Evolutionary conservation across 2,888 invertebrate genomes (phyloP).

Genomic region (Lucinisca nassula): DNA sequence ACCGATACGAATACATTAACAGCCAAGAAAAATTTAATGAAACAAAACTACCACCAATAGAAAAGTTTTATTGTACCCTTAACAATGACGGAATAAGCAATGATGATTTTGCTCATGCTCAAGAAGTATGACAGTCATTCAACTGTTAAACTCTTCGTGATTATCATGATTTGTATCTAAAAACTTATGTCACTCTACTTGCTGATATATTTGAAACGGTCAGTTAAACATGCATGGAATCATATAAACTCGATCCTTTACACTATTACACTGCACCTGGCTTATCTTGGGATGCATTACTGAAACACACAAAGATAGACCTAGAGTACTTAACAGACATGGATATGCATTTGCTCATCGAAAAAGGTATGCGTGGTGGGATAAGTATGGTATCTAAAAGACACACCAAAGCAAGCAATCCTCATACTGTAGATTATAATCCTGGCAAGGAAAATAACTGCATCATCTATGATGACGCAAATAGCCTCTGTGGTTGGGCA

Average conservation of each 20-base stretch:
- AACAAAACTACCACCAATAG: constrained; percentile 3
- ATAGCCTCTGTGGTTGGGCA: constrained; percentile 58
- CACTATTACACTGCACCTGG: constrained; percentile 80
- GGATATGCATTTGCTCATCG: constrained; percentile 77
- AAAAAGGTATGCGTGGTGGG: constrained; percentile 66
- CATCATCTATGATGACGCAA: constrained; percentile 49
- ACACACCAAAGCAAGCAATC: constrained; percentile 80
- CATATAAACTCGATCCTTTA: constrained; percentile 78
- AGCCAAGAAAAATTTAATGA: constrained; percentile 18
- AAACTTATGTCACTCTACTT: constrained; percentile 78
- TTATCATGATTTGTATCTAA: constrained; percentile 47
- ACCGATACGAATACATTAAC: constrained; percentile 12
- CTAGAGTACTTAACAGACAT: constrained; percentile 78
- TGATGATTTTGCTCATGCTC: constrained; percentile 14
- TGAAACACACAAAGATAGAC: constrained; percentile 74
- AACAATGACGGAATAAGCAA: background rate
- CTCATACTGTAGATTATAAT: constrained; percentile 46
- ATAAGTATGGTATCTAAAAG: constrained; percentile 72
- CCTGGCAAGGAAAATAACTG: constrained; percentile 17
- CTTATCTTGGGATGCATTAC: constrained; percentile 58
- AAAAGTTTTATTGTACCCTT: constrained; percentile 5
- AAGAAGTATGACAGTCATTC: constrained; percentile 59
- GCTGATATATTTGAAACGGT: constrained; percentile 84
- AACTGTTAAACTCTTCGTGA: constrained; percentile 71
- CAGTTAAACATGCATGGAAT: constrained; percentile 64